Percentiles rank a stretch among this genome's conserved stretches.
These are phyloP conservation scores for Phyto melanocephala DNA, from an alignment of 2,888 invertebrate species.

Conservation along the genomic window DNA sequence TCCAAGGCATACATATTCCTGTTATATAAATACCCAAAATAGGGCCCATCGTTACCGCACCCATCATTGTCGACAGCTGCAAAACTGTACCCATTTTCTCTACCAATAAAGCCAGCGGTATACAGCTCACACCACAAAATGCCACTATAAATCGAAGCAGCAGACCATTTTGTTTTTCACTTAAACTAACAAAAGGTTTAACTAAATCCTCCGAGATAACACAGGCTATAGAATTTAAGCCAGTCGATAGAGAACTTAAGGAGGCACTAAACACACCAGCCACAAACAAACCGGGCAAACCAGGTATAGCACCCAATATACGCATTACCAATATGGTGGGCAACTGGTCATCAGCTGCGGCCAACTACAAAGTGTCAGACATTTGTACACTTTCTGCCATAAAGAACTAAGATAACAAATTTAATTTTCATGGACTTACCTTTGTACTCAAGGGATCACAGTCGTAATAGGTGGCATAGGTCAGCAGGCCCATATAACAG, in stretches of 20 bases:
- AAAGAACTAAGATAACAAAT: too few relatives aligned
- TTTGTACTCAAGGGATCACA: conserved; percentile 90
- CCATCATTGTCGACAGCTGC: conserved; percentile 82
- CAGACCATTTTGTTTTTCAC: conserved; percentile 80
- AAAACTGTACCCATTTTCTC: conserved; percentile 86
- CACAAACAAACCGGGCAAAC: conserved; percentile 91
- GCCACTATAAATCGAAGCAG: conserved; percentile 85
- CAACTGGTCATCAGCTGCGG: conserved; percentile 88
- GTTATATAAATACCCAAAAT: conserved; percentile 85
- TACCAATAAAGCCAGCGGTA: conserved; percentile 83
- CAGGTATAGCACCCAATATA: conserved; percentile 86
- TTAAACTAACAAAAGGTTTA: conserved; percentile 83
- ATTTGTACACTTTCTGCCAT: too few relatives aligned
- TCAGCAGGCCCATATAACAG: conserved; percentile 85
- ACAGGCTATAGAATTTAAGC: conserved; percentile 89
- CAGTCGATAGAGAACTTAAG: conserved; percentile 89
- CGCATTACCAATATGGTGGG: conserved; percentile 93
- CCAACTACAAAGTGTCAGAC: conserved; percentile 80
- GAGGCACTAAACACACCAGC: conserved; percentile 95
- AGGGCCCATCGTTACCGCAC: conserved; percentile 84
- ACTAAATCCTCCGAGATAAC: conserved; percentile 89
- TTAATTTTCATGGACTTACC: conserved; percentile 66
- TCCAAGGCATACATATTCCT: conserved; percentile 84
- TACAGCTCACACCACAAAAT: conserved; percentile 83
- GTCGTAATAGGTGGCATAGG: conserved; percentile 86